A percentile compares a stretch with the other conserved stretches of the same genome.
These are phyloP conservation scores for Gymnosoma rotundatum DNA, from an alignment of 2,888 invertebrate species.

Conservation along the genomic window DNA sequence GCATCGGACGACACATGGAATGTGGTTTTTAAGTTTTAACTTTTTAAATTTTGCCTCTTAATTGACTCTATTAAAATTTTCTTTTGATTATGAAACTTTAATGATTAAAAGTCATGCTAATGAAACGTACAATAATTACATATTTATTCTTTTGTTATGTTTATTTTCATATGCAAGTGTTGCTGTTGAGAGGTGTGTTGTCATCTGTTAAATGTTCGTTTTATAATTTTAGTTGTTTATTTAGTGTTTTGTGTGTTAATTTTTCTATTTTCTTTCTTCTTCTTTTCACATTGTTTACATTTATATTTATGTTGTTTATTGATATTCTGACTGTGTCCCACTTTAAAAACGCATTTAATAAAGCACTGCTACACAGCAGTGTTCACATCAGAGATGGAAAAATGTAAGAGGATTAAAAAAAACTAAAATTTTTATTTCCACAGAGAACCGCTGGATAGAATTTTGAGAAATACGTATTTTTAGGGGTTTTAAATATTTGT, in stretches of 20 bases:
- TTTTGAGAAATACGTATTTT: no score
- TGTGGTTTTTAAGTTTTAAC: no score
- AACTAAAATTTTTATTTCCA: no score
- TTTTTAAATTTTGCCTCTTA: no score
- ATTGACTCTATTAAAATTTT: no score
- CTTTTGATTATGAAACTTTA: no score
- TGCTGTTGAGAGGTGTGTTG: constrained; percentile 44
- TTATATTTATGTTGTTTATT: constrained; percentile 20
- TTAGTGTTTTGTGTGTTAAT: constrained; percentile 38
- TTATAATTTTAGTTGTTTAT: constrained; percentile 23
- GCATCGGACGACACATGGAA: no score
- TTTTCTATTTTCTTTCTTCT: constrained; percentile 18
- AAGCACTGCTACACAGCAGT: background rate
- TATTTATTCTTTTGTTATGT: constrained; percentile 6
- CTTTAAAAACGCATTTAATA: constrained; percentile 31
- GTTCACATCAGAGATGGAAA: no score
- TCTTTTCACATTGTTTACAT: constrained; percentile 33
- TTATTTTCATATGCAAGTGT: constrained; percentile 18
- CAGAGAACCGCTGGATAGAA: no score
- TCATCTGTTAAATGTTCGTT: constrained; percentile 59
- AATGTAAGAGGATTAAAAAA: no score
- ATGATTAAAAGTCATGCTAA: no score
- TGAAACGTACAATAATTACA: background rate
- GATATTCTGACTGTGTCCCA: constrained; percentile 56
- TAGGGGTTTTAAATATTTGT: no score